Percentiles rank a stretch among this genome's conserved stretches.
phyloP scores from a whole-genome alignment of 2,797 vertebrate species.

The Arrhamphus sclerolepis region DNA sequence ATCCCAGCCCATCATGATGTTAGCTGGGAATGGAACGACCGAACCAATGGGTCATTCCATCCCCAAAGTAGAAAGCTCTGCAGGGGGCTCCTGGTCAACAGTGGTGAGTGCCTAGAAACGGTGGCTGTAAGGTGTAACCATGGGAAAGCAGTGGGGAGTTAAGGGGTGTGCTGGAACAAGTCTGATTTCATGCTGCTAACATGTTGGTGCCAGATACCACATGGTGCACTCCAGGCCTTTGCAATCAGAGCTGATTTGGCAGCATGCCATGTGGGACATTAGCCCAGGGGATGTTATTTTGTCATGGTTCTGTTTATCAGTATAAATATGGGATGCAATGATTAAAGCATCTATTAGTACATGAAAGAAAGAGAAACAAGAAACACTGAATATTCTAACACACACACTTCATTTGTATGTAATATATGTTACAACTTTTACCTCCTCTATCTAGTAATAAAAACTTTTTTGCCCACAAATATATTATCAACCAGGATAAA shows the following conservation, averaged over 20 bases:
- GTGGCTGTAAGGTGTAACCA: constrained; percentile 4
- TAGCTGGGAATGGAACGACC: too few relatives aligned
- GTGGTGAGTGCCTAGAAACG: constrained; percentile 1
- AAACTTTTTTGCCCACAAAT: too few relatives aligned
- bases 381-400: too few relatives aligned
- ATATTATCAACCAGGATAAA: too few relatives aligned
- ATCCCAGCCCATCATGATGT: too few relatives aligned
- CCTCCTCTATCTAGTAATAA: too few relatives aligned
- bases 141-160: constrained; percentile 4
- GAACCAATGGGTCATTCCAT: constrained; percentile 3
- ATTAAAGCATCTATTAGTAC: neutral
- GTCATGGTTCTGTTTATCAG: constrained; percentile 1
- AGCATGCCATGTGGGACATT: constrained; percentile 4
- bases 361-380: too few relatives aligned
- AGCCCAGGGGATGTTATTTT: neutral
- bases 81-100: neutral
- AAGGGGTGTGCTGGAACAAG: constrained; percentile 7
- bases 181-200: constrained; percentile 12
- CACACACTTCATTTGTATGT: too few relatives aligned
- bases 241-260: constrained; percentile 16
- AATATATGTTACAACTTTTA: too few relatives aligned
- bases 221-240: constrained; percentile 4
- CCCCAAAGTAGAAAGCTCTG: constrained; percentile 1
- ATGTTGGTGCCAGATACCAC: constrained; percentile 8
- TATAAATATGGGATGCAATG: neutral